Evolutionary conservation across 2,888 invertebrate genomes (phyloP), one percentile per base, ranked within the genome.

Genomic region (Augochlorella aurata): DNA sequence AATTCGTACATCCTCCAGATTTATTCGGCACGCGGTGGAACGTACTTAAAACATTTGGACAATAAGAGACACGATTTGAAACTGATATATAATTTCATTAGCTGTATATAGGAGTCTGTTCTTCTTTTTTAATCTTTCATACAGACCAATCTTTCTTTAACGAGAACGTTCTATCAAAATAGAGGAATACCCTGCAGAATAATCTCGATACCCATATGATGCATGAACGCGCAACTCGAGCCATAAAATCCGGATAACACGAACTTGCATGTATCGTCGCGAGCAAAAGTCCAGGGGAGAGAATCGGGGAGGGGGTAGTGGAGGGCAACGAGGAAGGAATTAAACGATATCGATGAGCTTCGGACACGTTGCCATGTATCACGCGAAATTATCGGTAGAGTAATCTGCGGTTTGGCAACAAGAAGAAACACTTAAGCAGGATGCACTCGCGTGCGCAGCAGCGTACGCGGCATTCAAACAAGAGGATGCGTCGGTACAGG

Each of bases 301-400:
- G n/a, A 2, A 29, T 29, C 29, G 49, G 16, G 0, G 29, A 29
- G 58, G 7, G 24, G 24, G 24, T 24, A 24, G 14, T 7, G 14
- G 24, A 12, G 70, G 7, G 38, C 38, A 61, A 75, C 67, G 66
- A 71, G 73, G 81, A 77, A 52, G 74, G 12, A 74, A 71, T 81
- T 38, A 61, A 79, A 47, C 68, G 80, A 73, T 71, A 82, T 77
- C 70, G 81, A 80, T 52, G 80, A 52, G 52, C 66, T 21, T 38
- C 45, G 58, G 70, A 67, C 77, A 29, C 81, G 66, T 74, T 63
- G 52, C 72, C 54, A 77, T 81, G 68, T 44, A 63, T 77, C 81
- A 72, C 74, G 63, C 14, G 44, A 72, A 75, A 81, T 83, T 81
- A 82, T 82, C 82, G 44, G 9, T 18, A 21, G 67, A 38, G 50